Evolutionary conservation across 2,888 invertebrate genomes (phyloP), one percentile per base, ranked within the genome.

Genomic region (Eledone cirrhosa): DNA sequence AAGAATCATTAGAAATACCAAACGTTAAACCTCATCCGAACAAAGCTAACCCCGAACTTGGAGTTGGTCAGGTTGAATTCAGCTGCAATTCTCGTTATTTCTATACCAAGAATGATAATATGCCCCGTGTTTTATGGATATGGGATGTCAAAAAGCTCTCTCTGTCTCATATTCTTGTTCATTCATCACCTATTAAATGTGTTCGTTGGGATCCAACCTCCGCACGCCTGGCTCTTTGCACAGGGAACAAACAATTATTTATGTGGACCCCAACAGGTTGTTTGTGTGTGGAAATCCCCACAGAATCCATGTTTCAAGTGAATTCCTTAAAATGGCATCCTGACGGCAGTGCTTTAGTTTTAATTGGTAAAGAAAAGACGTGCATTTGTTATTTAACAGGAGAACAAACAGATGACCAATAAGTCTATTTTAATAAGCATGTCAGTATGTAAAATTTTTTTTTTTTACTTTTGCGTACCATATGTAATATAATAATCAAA

Each of bases 201-300:
- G 86, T 90, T 19, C 83, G 83, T 59, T 91, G 91, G 91, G 91
- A 91, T 82, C 90, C 90, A 1, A 78, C 77, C 27, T 86, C 87
- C 78, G 78, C 89, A 22, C 84, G 91, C 24, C 86, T 91, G 77
- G 91, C 91, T 16, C 81, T 91, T 77, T 89, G 90, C 81, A 91
- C 91, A 29, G 90, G 90, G 16, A 86, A 83, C 78, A 90, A 89
- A 83, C 90, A 90, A 80, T 82, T 91, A n/a, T 91, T 90, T 86
- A 89, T 91, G 88, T 91, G 91, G 91, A 89, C 90, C 11, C 88
- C 91, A 0, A 87, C 88, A 24, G 90, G 90, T n/a, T 84, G 88
- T 80, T 84, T 91, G 72, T 87, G 89, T 80, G 90, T 90, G 1
- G 88, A 89, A 80, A 87, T 90, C 5, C 90, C 90, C 33, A 85